A percentile compares a stretch with the other conserved stretches of the same genome.
Conservation (phyloP, 2,797 vertebrate species). For the Mycteria americana region DNA sequence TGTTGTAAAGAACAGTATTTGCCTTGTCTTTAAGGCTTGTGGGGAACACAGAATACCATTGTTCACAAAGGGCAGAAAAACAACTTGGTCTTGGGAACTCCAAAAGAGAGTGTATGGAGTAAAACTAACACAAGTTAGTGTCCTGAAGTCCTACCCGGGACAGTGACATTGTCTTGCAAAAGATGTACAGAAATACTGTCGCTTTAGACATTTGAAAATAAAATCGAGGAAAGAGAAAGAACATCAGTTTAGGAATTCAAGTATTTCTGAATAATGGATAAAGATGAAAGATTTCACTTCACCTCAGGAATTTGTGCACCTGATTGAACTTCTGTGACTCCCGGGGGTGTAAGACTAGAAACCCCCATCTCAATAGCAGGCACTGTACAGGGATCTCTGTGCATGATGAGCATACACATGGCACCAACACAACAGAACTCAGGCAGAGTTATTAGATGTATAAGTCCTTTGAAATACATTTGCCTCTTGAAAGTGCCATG, state of each 20-base stretch:
- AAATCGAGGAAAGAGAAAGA: not conserved
- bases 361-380: fast-evolving
- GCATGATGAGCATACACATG: fast-evolving
- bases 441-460: not conserved
- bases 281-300: not conserved
- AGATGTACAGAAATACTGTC: not conserved
- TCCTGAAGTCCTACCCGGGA: not conserved
- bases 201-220: not conserved
- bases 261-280: not conserved
- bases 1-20: not conserved
- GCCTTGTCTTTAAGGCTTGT: not conserved
- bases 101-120: not conserved
- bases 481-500: not conserved
- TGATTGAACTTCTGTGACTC: not conserved
- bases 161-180: not conserved
- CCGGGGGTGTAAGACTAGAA: not conserved
- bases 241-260: not conserved
- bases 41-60: not conserved
- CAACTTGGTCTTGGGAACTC: not conserved
- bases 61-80: not conserved
- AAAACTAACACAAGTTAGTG: not conserved
- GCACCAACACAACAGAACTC: not conserved
- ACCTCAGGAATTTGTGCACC: fast-evolving
- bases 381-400: not conserved
- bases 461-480: not conserved